Conservation (phyloP, 2,113 vertebrate genomes). For the Gasterosteus nipponicus region DNA sequence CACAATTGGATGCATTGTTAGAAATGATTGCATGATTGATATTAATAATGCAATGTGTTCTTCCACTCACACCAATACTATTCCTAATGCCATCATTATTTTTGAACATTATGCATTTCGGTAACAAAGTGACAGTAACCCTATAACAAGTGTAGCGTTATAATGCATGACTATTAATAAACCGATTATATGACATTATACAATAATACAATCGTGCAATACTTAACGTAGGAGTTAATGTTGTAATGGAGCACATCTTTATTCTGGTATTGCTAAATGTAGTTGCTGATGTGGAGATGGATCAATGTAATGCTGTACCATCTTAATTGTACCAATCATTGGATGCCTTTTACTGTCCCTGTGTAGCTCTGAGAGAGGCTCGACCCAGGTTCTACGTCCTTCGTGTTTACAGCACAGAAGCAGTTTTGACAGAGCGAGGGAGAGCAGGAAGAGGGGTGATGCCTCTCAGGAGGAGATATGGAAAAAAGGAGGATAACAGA, state of each 20-base stretch:
- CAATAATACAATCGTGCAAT: not conserved
- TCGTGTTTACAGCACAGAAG: constrained; percentile 33
- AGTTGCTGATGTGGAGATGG: not conserved
- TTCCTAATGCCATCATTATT: not conserved
- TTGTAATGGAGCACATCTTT: not conserved
- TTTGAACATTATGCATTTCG: not conserved
- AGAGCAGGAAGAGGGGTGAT: constrained; percentile 32
- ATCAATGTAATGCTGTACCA: not conserved
- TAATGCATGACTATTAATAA: not conserved
- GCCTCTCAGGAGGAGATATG: constrained; percentile 52
- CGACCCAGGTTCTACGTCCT: constrained; percentile 4
- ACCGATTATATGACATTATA: not conserved
- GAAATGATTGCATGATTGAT: not conserved
- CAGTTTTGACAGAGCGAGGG: constrained; percentile 38
- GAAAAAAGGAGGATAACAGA: constrained; percentile 65
- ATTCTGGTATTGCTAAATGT: not conserved
- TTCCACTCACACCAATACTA: not conserved
- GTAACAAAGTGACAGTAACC: not conserved
- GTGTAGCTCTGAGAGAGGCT: not conserved
- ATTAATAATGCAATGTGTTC: not conserved
- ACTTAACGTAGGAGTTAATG: not conserved
- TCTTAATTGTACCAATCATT: not conserved
- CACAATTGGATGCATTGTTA: not conserved
- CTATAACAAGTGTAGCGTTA: not conserved
- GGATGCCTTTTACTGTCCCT: not conserved